Evolutionary conservation across 2,888 invertebrate genomes (phyloP).

Genomic region (Baccha elongata): DNA sequence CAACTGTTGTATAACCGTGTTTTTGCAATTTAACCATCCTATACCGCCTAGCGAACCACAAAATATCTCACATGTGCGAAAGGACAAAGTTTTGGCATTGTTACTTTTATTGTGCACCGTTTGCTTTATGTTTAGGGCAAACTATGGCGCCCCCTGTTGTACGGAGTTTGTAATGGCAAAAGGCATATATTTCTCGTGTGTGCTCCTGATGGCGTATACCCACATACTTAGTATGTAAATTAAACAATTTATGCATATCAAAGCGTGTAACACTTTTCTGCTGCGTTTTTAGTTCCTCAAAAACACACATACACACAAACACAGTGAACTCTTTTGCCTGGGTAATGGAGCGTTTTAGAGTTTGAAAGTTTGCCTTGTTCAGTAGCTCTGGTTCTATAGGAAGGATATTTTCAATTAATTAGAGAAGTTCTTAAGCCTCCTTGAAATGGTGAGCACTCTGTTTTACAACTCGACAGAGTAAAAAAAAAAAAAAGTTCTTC

Average conservation of each 20-base stretch:
- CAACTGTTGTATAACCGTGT: neutral
- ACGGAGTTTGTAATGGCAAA: neutral
- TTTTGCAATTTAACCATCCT: slow-evolving; percentile 14
- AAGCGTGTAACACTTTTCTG: slow-evolving; percentile 43
- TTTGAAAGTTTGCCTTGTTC: slow-evolving; percentile 35
- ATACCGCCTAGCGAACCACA: slow-evolving; percentile 33
- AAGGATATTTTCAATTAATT: slow-evolving; percentile 70
- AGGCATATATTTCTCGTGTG: slow-evolving; percentile 22
- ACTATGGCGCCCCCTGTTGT: neutral
- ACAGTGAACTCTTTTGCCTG: slow-evolving; percentile 20
- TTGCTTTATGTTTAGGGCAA: neutral
- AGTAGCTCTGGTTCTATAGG: too few relatives aligned
- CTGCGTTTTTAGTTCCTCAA: slow-evolving; percentile 25
- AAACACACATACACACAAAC: slow-evolving; percentile 15
- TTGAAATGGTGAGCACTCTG: slow-evolving; percentile 46
- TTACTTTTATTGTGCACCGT: slow-evolving; percentile 28
- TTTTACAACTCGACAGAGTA: slow-evolving; percentile 3
- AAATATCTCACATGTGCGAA: slow-evolving; percentile 61
- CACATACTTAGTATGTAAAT: slow-evolving; percentile 47
- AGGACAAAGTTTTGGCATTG: slow-evolving; percentile 69
- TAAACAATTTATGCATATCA: slow-evolving; percentile 49
- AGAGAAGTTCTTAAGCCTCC: slow-evolving; percentile 58
- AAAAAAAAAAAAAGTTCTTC: slow-evolving; percentile 18
- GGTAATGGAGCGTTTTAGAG: slow-evolving; percentile 53
- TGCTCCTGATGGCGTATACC: neutral